Conservation (phyloP, 2,888 invertebrate species). For the Synergus laeviventris region DNA sequence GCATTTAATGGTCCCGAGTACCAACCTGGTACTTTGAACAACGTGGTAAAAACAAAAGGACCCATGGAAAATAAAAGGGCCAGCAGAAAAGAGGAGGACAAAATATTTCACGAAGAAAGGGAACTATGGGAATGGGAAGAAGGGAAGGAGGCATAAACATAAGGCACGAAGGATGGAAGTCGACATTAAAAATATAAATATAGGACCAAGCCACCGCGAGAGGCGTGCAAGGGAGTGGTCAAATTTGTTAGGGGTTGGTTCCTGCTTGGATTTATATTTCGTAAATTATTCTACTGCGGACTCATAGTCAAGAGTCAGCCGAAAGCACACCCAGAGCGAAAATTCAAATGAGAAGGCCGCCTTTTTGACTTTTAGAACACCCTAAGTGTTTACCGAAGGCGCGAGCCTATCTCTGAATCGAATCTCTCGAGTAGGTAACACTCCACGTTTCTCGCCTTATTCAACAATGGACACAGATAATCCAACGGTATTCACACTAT, state of each 20-base stretch:
- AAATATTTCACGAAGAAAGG: background rate
- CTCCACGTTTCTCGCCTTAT: slow-evolving; percentile 31
- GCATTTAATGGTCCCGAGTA: slow-evolving; percentile 61
- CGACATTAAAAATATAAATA: slow-evolving; percentile 39
- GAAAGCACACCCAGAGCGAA: slow-evolving; percentile 54
- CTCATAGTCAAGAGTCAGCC: background rate
- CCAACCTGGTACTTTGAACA: slow-evolving; percentile 45
- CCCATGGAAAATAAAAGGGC: background rate
- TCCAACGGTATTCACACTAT: slow-evolving; percentile 27
- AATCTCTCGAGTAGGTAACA: slow-evolving; percentile 7
- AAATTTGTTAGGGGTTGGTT: slow-evolving; percentile 71
- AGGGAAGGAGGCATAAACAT: slow-evolving; percentile 43
- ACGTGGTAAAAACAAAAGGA: slow-evolving; percentile 45
- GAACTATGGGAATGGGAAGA: slow-evolving; percentile 36
- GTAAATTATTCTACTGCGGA: slow-evolving; percentile 64
- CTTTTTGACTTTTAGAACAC: slow-evolving; percentile 54
- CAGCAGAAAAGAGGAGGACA: background rate
- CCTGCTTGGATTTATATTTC: slow-evolving; percentile 66
- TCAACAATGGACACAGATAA: background rate
- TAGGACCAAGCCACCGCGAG: slow-evolving; percentile 54
- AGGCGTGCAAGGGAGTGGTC: slow-evolving; percentile 72
- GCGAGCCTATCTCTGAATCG: slow-evolving; percentile 39
- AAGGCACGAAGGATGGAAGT: slow-evolving; percentile 44
- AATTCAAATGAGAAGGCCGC: slow-evolving; percentile 56
- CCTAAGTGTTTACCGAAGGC: slow-evolving; percentile 57